phyloP scores from a whole-genome alignment of 2,888 invertebrate species.

The Ophion ellenae region DNA sequence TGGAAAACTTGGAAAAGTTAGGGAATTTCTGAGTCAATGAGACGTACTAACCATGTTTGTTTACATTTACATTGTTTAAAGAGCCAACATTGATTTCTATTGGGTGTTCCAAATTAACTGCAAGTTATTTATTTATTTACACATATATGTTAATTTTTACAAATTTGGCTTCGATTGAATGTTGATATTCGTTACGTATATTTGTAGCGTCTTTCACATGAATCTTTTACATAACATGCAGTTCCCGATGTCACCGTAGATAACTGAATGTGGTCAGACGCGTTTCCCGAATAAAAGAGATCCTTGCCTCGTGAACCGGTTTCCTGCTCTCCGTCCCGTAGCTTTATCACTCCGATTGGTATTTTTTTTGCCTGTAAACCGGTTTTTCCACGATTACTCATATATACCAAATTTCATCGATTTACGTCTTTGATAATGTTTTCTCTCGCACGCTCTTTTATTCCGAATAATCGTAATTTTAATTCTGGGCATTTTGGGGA shows the following conservation, averaged over 20 bases:
- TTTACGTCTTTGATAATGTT: slow-evolving; percentile 1
- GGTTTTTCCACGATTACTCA: slow-evolving; percentile 23
- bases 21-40: no score
- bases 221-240: slow-evolving; percentile 4
- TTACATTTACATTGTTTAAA: no score
- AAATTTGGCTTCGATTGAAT: not conserved
- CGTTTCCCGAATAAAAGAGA: slow-evolving; percentile 28
- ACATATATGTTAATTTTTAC: not conserved
- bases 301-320: slow-evolving; percentile 27
- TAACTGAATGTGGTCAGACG: not conserved
- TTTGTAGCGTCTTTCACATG: not conserved
- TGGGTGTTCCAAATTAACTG: not conserved
- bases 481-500: not conserved
- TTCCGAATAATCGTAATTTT: not conserved
- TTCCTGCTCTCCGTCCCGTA: slow-evolving; percentile 11
- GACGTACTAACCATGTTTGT: no score
- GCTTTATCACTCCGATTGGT: not conserved
- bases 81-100: no score
- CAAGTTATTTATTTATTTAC: not conserved
- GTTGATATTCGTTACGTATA: not conserved
- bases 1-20: no score
- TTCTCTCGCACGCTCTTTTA: not conserved
- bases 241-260: not conserved
- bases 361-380: slow-evolving; percentile 13
- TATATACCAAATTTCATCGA: slow-evolving; percentile 11